Base-by-base conservation (phyloP, 1,140 invertebrate genomes). In the Mya arenaria region DNA sequence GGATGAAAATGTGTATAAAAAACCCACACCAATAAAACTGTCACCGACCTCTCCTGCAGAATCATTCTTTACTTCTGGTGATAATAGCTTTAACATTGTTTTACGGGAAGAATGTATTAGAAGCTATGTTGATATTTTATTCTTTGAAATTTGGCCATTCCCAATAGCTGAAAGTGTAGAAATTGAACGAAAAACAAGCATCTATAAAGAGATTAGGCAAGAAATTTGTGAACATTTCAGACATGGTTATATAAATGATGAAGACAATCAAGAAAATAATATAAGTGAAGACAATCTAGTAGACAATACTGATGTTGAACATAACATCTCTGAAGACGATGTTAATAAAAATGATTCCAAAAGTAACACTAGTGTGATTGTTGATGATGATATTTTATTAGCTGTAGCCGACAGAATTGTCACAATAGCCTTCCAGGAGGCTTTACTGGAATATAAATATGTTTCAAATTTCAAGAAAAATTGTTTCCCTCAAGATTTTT, bases 401-500 rank as follows among this genome's bases (percentile, higher is more conserved):
- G 62, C 62, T 13, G 77, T 80, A 0, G 77, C 77, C 15, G 77
- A 80, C 34, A 44, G 65, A 10, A 36, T 80, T 41, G 77, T 80
- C 28, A 39, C 52, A 4, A 39, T 80, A 32, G 77, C 77, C 15
- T 80, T 80, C 58, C 62, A 80, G 15, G 77, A 80, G 30, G 77
- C 77, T 28, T 58, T 80, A 4, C 39, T 68, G n/a, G 77, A 80
- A 39, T 80, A 80, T 80, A 34, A 28, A n/a, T 80, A 60, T 62
- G 28, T 63, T 8, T 62, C 63, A 41, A 41, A 36, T 48, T 37
- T 19, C 28, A 19, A 15, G 23, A 41, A 44, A 5, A 63, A 25
- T n/a, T 0, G n/a, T 17, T 63, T n/a, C 4, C 15, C 32, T n/a
- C 55, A 39, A 48, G 44, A 56, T 62, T 17, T 75, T 60, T 75